Base-by-base conservation (phyloP, 2,888 invertebrate genomes). In the Megalurothrips usitatus region DNA sequence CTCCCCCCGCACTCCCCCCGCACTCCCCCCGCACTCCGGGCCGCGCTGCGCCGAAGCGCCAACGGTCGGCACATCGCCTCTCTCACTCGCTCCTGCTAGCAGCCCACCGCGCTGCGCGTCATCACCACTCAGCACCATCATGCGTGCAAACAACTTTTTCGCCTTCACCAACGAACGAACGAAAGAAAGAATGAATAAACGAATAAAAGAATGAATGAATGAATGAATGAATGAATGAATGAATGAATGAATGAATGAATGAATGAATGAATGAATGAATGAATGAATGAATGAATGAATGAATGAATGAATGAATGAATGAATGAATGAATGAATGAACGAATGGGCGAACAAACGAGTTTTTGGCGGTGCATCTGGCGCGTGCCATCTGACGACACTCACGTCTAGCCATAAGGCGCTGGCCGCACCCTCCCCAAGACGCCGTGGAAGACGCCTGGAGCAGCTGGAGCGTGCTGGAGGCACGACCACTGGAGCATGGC, bases 321-420 rank as follows among this genome's bases (percentile, higher is more conserved):
- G 34, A 43, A 43, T 43, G 34, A 2, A 43, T 6, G 34, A 4
- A 43, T 43, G 34, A 6, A 43, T 43, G 6, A 43, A 4, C 6
- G 34, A 43, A 43, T 43, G 34, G 6, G 6, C 6, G 34, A 43
- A 43, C 6, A n/a, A 43, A 43, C 34, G 3, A 12, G 10, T 75
- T 75, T 75, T 75, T 75, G 23, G 23, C 68, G 26, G 68, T 26
- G 68, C 68, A 26, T 75, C 68, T 75, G 68, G 68, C 68, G 68
- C 26, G 68, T 26, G 68, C 68, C 68, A 75, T 75, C 68, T 75
- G 68, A 75, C 58, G 1, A 10, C 58, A 10, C 58, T 17, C 58
- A 58, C 68, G 10, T 12, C 23, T 23, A 26, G 68, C 68, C 68
- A 75, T 75, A 75, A 75, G 68, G 68, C 10, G 68, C 68, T 19